Evolutionary conservation across 2,888 invertebrate species (phyloP).

Genomic region (Cancer borealis): DNA sequence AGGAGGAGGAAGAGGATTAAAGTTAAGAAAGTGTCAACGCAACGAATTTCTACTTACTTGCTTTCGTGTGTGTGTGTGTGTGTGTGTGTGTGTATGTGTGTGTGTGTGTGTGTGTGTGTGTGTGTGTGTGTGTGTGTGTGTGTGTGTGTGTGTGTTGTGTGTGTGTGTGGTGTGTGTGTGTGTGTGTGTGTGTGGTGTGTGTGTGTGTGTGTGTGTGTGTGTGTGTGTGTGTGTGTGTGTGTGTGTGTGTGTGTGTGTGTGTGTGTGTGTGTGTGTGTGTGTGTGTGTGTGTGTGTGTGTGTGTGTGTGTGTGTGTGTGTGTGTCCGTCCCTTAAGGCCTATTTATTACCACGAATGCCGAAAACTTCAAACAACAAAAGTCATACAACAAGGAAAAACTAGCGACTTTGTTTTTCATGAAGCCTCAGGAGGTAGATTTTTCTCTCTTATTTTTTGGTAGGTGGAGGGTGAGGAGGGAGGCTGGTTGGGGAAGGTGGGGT

Average conservation of each 20-base stretch:
- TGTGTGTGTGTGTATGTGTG: conserved; percentile 3
- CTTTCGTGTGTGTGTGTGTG: background rate
- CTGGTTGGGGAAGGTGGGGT: too few relatives aligned
- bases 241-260: conserved; percentile 20
- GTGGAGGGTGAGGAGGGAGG: too few relatives aligned
- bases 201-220: background rate
- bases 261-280: background rate
- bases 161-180: background rate
- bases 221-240: background rate
- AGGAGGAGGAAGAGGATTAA: background rate
- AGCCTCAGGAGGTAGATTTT: background rate
- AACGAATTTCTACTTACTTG: background rate
- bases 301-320: background rate
- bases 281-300: background rate
- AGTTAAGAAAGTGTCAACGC: conserved; percentile 20
- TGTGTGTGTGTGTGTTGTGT: conserved; percentile 1
- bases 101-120: background rate
- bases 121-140: conserved; percentile 22
- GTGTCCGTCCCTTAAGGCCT: background rate
- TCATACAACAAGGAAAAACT: background rate
- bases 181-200: background rate
- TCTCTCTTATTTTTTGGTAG: background rate
- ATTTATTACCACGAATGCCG: background rate
- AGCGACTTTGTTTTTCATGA: background rate
- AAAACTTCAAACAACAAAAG: background rate